Conservation (phyloP, 2,797 vertebrate genomes). For the Acipenser ruthenus region DNA sequence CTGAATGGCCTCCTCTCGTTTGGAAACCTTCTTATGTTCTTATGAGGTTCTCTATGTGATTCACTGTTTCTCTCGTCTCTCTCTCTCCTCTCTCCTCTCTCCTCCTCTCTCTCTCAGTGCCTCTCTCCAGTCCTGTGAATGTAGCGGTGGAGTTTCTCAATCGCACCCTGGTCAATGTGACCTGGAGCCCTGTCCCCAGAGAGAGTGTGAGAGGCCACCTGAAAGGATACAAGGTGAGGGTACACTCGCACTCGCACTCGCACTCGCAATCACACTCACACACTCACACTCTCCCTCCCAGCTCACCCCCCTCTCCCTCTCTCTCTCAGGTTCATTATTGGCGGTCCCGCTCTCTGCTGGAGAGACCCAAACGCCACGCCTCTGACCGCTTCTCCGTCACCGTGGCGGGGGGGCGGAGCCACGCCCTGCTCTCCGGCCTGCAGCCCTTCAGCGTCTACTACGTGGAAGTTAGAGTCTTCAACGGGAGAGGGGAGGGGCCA, state of each 20-base stretch:
- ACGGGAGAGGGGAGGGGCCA: constrained; percentile 65
- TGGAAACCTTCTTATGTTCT: too few species aligned
- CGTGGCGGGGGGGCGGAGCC: constrained; percentile 41
- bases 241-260: background rate
- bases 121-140: constrained; percentile 50
- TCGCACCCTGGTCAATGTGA: constrained; percentile 55
- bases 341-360: too few species aligned
- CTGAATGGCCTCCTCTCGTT: too few species aligned
- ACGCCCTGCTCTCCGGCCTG: constrained; percentile 39
- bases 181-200: constrained; percentile 55
- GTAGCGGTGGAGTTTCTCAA: constrained; percentile 47
- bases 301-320: too few species aligned
- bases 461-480: constrained; percentile 56
- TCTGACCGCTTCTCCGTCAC: too few species aligned
- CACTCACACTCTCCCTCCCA: too few species aligned
- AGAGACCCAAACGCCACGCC: too few species aligned
- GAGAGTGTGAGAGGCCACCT: constrained; percentile 64
- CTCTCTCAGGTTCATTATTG: background rate
- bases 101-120: constrained; percentile 43
- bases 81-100: background rate
- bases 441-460: constrained; percentile 62
- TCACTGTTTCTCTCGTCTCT: constrained; percentile 1
- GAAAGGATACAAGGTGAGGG: constrained; percentile 67
- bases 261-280: too few species aligned
- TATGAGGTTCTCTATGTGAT: constrained; percentile 1